Evolutionary conservation across 2,888 invertebrate species (phyloP).

Genomic region (Oscheius myriophilus): DNA sequence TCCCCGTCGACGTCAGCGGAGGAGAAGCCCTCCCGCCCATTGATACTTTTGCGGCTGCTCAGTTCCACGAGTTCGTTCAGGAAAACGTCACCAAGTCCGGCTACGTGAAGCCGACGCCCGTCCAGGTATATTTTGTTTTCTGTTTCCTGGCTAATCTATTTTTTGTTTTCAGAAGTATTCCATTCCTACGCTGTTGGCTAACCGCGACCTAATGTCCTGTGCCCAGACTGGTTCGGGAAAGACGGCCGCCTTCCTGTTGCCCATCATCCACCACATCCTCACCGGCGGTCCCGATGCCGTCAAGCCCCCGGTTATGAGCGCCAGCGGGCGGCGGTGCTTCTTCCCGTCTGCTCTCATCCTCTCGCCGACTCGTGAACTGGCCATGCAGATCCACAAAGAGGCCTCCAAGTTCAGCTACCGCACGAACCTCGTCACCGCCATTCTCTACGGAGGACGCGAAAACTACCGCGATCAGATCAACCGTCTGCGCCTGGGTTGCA

Average conservation of each 20-base stretch:
- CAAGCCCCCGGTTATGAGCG: constrained; percentile 13
- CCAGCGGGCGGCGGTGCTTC: constrained; percentile 83
- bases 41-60: constrained; percentile 64
- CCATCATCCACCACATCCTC: constrained; percentile 96
- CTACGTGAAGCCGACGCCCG: constrained; percentile 74
- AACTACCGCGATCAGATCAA: constrained; percentile 71
- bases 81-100: constrained; percentile 72
- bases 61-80: constrained; percentile 68
- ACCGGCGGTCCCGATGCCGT: constrained; percentile 38
- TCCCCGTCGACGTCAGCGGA: constrained; percentile 99
- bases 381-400: constrained; percentile 96
- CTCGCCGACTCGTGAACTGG: constrained; percentile 96
- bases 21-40: constrained; percentile 85
- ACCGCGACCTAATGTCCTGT: constrained; percentile 85
- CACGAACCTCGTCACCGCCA: constrained; percentile 93
- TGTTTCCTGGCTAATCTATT: neutral
- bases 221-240: constrained; percentile 87
- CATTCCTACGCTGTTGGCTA: constrained; percentile 89
- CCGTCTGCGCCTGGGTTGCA: constrained; percentile 86
- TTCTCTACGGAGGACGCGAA: constrained; percentile 88
- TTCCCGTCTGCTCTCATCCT: constrained; percentile 93
- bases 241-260: constrained; percentile 97
- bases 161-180: constrained; percentile 86
- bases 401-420: constrained; percentile 97
- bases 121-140: constrained; percentile 59